These are phyloP conservation scores for Andrena trimmerana DNA, from an alignment of 2,888 invertebrate species.

Conservation along the genomic window DNA sequence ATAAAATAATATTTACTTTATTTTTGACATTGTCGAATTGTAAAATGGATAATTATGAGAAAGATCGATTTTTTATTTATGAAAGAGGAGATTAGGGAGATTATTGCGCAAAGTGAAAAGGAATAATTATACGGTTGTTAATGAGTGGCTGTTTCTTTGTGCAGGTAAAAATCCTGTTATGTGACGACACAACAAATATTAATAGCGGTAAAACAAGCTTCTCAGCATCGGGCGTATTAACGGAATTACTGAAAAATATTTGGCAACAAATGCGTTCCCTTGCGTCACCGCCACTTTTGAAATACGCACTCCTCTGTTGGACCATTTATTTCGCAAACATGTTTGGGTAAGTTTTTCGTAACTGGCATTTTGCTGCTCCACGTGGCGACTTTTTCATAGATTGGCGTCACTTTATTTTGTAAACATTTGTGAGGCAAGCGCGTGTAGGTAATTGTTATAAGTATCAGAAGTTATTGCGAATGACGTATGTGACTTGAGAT, in stretches of 20 bases:
- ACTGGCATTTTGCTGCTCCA: neutral
- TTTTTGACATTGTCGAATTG: no score
- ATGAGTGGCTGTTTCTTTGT: neutral
- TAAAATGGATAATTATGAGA: no score
- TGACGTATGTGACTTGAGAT: no score
- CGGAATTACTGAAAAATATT: constrained; percentile 86
- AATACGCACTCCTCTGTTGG: constrained; percentile 87
- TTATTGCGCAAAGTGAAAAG: no score
- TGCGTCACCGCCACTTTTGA: constrained; percentile 86
- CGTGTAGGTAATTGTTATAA: no score
- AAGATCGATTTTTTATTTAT: neutral
- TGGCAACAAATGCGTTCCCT: constrained; percentile 87
- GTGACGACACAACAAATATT: constrained; percentile 41
- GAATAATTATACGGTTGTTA: neutral
- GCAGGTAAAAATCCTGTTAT: constrained; percentile 68
- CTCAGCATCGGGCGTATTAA: constrained; percentile 42
- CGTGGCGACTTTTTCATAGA: neutral
- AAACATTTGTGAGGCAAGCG: no score
- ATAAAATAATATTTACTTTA: no score
- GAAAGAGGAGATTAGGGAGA: neutral
- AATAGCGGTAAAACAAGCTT: constrained; percentile 38
- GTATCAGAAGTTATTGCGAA: no score
- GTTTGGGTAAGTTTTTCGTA: constrained; percentile 87
- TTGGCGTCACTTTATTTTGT: no score
- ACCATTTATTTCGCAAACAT: constrained; percentile 89